A percentile compares a stretch with the other conserved stretches of the same genome.
Evolutionary conservation across 2,888 invertebrate species (phyloP).

Genomic region (Cyclophora punctaria): DNA sequence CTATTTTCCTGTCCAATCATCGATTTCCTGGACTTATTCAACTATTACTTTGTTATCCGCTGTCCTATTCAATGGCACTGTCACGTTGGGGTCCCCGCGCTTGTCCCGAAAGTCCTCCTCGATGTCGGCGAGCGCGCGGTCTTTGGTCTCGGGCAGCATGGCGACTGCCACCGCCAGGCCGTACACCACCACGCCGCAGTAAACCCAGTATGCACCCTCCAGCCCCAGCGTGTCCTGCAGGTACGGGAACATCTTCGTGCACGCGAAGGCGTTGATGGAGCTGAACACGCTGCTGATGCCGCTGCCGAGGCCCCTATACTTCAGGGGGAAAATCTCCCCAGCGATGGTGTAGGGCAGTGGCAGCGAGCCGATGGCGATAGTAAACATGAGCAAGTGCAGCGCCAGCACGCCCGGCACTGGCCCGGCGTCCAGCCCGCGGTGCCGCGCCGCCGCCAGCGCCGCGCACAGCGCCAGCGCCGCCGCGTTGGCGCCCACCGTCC

Average conservation of each 20-base stretch:
- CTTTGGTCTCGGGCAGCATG: conserved; percentile 55
- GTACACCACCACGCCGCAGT: conserved; percentile 37
- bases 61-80: no score
- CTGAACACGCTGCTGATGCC: conserved; percentile 39
- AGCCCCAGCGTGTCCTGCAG: conserved; percentile 37
- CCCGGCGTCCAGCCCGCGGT: conserved; percentile 21
- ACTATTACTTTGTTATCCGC: no score
- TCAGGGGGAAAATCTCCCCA: conserved; percentile 76
- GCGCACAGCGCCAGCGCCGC: conserved; percentile 6
- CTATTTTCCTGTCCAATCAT: no score
- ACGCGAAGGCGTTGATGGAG: conserved; percentile 45
- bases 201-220: conserved; percentile 42
- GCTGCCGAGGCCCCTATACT: conserved; percentile 66
- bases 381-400: conserved; percentile 21
- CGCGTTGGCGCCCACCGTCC: conserved; percentile 21
- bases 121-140: conserved; percentile 55
- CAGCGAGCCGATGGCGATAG: conserved; percentile 20
- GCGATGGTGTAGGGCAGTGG: conserved; percentile 78
- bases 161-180: conserved; percentile 38
- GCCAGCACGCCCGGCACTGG: no score
- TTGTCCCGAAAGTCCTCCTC: conserved; percentile 55
- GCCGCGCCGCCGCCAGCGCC: conserved; percentile 18
- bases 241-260: conserved; percentile 45
- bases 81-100: neutral
- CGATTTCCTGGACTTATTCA: no score